phyloP scores from a whole-genome alignment of 1,140 invertebrate genomes.

The Hycleus cichorii region DNA sequence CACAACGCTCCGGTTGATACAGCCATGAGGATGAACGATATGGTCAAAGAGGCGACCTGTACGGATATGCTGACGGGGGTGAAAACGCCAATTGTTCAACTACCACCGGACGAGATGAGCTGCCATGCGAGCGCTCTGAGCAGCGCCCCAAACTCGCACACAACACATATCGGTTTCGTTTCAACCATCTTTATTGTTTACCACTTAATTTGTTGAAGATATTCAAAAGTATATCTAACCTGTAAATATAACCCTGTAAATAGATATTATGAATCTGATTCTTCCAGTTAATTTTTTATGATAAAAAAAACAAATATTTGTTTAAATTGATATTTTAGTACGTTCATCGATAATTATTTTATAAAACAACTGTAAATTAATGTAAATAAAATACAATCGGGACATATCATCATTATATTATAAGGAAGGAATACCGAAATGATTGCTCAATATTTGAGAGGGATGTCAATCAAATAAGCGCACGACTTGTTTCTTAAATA shows the following conservation, averaged over 20 bases:
- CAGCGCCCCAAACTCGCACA: slow-evolving; percentile 36
- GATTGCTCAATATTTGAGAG: slow-evolving; percentile 19
- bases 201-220: not conserved
- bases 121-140: slow-evolving; percentile 69
- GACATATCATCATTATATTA: not conserved
- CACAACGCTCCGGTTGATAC: slow-evolving; percentile 55
- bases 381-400: not conserved
- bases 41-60: slow-evolving; percentile 53
- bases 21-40: slow-evolving; percentile 44
- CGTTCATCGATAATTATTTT: not conserved
- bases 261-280: not conserved
- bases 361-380: not conserved
- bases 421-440: not conserved
- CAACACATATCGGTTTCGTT: slow-evolving; percentile 32
- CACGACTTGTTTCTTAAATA: slow-evolving; percentile 15
- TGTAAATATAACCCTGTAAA: not conserved
- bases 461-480: slow-evolving; percentile 20
- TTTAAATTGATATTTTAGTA: not conserved
- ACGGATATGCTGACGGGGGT: slow-evolving; percentile 52
- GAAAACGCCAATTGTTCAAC: slow-evolving; percentile 57
- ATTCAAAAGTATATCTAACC: too few species aligned
- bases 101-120: slow-evolving; percentile 64
- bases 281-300: not conserved
- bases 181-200: slow-evolving; percentile 8
- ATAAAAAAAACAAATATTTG: not conserved